These are phyloP conservation scores for Aporophyla lueneburgensis DNA, from an alignment of 2,888 invertebrate genomes.

Conservation along the genomic window DNA sequence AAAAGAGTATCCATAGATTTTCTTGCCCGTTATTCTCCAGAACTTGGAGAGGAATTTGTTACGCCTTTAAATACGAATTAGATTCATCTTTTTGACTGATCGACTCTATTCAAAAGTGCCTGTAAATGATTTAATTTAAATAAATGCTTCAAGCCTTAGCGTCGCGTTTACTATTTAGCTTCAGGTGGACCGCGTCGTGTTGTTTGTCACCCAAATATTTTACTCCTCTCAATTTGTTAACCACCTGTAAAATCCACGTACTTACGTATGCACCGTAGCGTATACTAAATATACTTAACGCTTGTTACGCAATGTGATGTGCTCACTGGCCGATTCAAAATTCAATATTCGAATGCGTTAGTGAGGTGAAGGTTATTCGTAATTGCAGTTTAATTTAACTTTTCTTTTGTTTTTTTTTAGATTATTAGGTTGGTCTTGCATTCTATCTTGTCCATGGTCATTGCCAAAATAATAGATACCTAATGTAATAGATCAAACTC, in stretches of 20 bases:
- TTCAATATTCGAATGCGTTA: constrained; percentile 58
- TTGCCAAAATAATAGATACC: constrained; percentile 13
- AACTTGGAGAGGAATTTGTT: not conserved
- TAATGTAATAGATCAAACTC: constrained; percentile 19
- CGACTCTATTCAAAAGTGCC: not conserved
- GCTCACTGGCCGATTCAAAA: constrained; percentile 64
- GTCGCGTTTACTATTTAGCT: not conserved
- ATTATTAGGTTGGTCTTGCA: constrained; percentile 15
- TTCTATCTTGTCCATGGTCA: constrained; percentile 43
- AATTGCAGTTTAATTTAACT: constrained; percentile 54
- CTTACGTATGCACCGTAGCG: constrained; percentile 14
- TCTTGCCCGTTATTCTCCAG: not conserved
- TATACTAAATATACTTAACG: constrained; percentile 53
- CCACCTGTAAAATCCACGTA: constrained; percentile 12
- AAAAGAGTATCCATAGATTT: not conserved
- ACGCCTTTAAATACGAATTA: not conserved
- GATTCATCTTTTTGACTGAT: not conserved
- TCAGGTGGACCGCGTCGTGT: not conserved
- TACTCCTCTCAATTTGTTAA: not conserved
- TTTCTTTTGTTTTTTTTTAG: constrained; percentile 31
- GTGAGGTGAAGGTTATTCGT: constrained; percentile 67
- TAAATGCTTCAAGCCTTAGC: not conserved
- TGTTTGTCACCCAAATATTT: constrained; percentile 15
- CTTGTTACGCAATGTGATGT: constrained; percentile 64
- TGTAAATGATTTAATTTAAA: not conserved